These are phyloP conservation scores for Stictonetta naevosa DNA, from an alignment of 2,113 vertebrate species.

Conservation along the genomic window DNA sequence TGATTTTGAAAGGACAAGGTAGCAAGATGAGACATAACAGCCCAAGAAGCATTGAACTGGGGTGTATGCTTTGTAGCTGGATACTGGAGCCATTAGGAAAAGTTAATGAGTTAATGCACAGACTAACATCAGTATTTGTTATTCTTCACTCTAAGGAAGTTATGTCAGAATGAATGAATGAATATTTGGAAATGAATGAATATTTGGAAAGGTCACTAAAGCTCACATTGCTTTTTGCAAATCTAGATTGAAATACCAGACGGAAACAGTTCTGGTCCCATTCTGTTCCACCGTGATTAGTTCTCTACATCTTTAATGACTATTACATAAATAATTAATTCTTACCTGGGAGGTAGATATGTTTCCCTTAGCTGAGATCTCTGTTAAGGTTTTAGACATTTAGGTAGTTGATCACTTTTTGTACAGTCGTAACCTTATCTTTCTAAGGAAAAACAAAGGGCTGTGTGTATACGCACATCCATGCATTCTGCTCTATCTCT, in stretches of 20 bases:
- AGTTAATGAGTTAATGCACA: background rate
- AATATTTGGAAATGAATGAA: background rate
- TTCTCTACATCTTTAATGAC: background rate
- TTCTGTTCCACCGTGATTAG: background rate
- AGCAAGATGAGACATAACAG: background rate
- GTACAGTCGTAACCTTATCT: background rate
- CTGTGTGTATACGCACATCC: fast-evolving
- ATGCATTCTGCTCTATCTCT: background rate
- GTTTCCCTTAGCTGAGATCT: background rate
- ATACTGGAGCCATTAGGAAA: background rate
- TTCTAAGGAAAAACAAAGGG: background rate
- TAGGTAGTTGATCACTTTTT: background rate
- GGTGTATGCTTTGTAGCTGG: background rate
- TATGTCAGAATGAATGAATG: background rate
- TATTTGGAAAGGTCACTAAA: background rate
- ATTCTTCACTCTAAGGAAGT: background rate
- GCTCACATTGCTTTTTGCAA: background rate
- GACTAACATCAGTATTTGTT: background rate
- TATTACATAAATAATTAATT: background rate
- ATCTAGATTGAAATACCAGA: background rate
- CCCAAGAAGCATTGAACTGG: background rate
- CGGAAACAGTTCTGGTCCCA: background rate
- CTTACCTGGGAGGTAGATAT: background rate
- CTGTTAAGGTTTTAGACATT: conserved; percentile 4
- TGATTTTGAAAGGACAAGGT: background rate